Percentiles rank a stretch among this genome's conserved stretches.
Evolutionary conservation across 2,797 vertebrate species (phyloP).

Genomic region (Enteromius trimaculatus): DNA sequence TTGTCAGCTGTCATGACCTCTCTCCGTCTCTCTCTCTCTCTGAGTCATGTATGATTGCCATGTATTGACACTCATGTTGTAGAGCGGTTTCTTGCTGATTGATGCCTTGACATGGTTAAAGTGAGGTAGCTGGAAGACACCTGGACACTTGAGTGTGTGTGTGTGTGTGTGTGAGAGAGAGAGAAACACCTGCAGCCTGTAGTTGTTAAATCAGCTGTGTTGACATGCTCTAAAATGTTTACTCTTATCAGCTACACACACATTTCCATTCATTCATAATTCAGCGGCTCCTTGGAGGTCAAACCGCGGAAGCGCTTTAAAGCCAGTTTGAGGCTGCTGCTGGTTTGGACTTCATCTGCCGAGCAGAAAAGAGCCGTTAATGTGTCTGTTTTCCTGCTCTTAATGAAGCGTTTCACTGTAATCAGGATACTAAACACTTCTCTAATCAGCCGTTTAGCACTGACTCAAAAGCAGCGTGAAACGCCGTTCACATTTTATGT

Average conservation of each 20-base stretch:
- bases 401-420: slow-evolving; percentile 4
- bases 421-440: not conserved
- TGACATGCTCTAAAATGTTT: slow-evolving; percentile 23
- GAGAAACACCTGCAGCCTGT: slow-evolving; percentile 4
- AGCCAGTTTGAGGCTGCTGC: not conserved
- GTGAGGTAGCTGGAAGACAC: slow-evolving; percentile 11
- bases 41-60: not conserved
- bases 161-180: not conserved
- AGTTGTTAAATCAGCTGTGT: slow-evolving; percentile 16
- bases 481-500: not conserved
- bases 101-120: slow-evolving; percentile 5
- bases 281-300: slow-evolving; percentile 10
- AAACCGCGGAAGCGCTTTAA: not conserved
- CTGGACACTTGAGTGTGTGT: not conserved
- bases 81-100: not conserved
- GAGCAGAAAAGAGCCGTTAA: not conserved
- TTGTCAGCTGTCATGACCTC: not conserved
- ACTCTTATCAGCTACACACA: slow-evolving; percentile 30
- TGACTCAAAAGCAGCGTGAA: not conserved
- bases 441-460: not conserved
- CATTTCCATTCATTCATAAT: slow-evolving; percentile 28
- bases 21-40: not conserved
- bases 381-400: not conserved
- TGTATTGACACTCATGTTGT: slow-evolving; percentile 6
- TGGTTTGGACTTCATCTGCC: slow-evolving; percentile 18